Base-by-base conservation (phyloP, 2,797 vertebrate genomes). In the Smutsia gigantea region DNA sequence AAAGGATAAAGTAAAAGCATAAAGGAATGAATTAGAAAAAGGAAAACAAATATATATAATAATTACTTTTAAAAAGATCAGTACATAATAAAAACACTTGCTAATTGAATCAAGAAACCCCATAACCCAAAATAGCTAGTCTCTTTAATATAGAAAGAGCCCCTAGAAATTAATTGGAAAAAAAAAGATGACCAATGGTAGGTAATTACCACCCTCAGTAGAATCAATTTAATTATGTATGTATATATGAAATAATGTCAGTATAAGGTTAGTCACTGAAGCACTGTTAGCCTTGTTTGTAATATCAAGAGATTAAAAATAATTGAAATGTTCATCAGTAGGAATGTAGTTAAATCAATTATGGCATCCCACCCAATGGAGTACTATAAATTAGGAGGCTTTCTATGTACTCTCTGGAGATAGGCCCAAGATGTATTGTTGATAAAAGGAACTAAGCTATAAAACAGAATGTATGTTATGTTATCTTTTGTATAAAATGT, bases 181-280 rank as follows among this genome's bases (percentile, higher is more conserved):
- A 39, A 49, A 9, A 72, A 61, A 25, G 31, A 55, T 42, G 74
- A 3, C 61, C 12, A 89, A 89, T 59, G 49, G 64, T 15, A 88
- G n/a, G 4, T 68, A 59, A 55, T 77, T 27, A 18, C 10, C n/a
- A 34, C n/a, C 57, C 13, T 95, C 25, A 85, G 3, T 87, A 21
- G 55, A 93, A 77, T 71, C 89, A 90, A 61, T 96, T 93, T 92
- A 71, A 29, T 92, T 77, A 5, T 59, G 18, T 87, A 9, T 77
- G 5, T 66, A 1, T 78, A 21, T 78, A 37, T 78, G 71, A 78
- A 74, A 5, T 69, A 17, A 4, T 74, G 27, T 42, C 39, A n/a
- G 29, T 59, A 15, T 6, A 91, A 77, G 25, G 17, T 49, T 94
- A 34, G 34, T 79, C 21, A 90, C 10, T 57, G 13, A 3, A 75